These are phyloP conservation scores for Hydrotaea cyrtoneurina DNA, from an alignment of 2,888 invertebrate species.

Conservation along the genomic window DNA sequence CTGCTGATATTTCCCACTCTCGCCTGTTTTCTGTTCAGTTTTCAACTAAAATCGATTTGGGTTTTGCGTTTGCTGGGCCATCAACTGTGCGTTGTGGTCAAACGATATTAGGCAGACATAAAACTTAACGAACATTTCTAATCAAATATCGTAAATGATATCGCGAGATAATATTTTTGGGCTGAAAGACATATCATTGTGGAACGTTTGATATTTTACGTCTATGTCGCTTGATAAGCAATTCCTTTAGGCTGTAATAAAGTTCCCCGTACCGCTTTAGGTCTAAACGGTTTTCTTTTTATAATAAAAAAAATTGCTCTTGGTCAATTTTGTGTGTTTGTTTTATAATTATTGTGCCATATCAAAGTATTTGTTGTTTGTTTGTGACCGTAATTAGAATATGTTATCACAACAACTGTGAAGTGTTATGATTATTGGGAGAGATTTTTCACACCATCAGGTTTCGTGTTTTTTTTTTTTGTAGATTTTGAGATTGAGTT, in stretches of 20 bases:
- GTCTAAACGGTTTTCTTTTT: not conserved
- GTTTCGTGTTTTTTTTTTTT: too few relatives aligned
- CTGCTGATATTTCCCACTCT: not conserved
- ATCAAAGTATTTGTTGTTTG: not conserved
- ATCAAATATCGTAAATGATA: slow-evolving; percentile 46
- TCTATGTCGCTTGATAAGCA: slow-evolving; percentile 36
- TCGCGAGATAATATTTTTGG: slow-evolving; percentile 24
- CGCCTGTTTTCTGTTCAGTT: not conserved
- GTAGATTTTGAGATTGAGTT: not conserved
- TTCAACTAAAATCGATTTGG: not conserved
- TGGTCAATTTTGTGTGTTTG: not conserved
- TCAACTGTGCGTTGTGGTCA: not conserved
- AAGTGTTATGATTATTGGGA: not conserved
- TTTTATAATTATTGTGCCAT: not conserved
- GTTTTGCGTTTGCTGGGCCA: not conserved
- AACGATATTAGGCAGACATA: not conserved
- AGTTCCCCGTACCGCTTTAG: slow-evolving; percentile 25
- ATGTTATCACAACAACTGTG: slow-evolving; percentile 1
- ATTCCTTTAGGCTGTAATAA: slow-evolving; percentile 28
- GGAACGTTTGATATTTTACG: not conserved
- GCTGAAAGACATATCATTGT: slow-evolving; percentile 3
- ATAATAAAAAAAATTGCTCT: not conserved
- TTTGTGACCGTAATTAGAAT: not conserved
- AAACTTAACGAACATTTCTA: slow-evolving; percentile 45
- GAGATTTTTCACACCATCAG: not conserved